Evolutionary conservation across 2,797 vertebrate species (phyloP).

Genomic region (Pterois miles): DNA sequence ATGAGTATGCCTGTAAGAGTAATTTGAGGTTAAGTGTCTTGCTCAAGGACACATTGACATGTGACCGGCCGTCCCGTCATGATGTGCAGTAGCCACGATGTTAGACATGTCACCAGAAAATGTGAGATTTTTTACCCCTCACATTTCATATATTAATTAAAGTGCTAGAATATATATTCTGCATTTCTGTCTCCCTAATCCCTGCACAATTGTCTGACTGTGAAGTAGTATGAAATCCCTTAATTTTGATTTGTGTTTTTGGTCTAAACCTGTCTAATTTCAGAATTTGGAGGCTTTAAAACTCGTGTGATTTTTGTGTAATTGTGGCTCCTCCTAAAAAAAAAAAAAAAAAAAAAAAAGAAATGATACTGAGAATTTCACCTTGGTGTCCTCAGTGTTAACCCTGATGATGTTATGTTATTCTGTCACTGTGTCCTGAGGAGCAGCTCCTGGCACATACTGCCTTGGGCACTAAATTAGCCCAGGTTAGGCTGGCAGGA

Average conservation of each 20-base stretch:
- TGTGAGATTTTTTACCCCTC: too few relatives aligned
- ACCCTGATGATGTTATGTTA: not conserved
- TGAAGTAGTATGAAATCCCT: not conserved
- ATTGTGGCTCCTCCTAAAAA: not conserved
- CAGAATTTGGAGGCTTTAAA: not conserved
- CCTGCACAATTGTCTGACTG: not conserved
- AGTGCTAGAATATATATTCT: not conserved
- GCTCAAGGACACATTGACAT: too few relatives aligned
- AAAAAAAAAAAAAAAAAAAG: not conserved
- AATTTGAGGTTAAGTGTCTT: too few relatives aligned
- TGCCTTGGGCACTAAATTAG: conserved; percentile 53
- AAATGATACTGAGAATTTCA: not conserved
- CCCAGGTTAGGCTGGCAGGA: conserved; percentile 59
- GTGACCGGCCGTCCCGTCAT: too few relatives aligned
- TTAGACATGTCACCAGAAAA: not conserved
- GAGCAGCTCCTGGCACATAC: conserved; percentile 17
- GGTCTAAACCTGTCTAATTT: not conserved
- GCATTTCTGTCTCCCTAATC: not conserved
- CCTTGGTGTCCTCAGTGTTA: not conserved
- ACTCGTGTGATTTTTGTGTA: not conserved
- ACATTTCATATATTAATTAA: not conserved
- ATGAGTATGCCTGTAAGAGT: too few relatives aligned
- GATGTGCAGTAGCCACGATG: not conserved
- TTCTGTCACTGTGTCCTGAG: conserved; percentile 6
- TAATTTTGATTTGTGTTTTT: not conserved